phyloP scores from a whole-genome alignment of 2,888 invertebrate species.

The Ennomos erosarius region DNA sequence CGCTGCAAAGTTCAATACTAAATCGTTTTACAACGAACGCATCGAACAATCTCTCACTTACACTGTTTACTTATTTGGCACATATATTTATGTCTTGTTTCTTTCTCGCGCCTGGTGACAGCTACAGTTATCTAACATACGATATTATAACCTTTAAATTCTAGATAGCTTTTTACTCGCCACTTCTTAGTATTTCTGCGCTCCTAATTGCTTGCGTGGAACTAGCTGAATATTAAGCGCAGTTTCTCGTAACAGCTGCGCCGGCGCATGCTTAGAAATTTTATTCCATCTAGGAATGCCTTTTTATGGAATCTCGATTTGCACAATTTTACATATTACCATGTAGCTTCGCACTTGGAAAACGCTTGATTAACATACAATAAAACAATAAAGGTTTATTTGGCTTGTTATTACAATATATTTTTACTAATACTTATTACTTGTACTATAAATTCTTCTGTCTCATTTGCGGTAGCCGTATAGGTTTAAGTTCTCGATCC shows the following conservation, averaged over 20 bases:
- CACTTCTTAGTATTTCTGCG: constrained; percentile 49
- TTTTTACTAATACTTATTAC: background rate
- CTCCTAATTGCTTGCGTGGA: constrained; percentile 48
- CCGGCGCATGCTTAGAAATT: constrained; percentile 32
- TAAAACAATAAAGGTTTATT: background rate
- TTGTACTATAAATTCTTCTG: no score
- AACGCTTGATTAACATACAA: constrained; percentile 22
- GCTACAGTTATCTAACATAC: constrained; percentile 12
- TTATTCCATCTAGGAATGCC: constrained; percentile 23
- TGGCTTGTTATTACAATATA: background rate
- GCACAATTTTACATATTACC: constrained; percentile 28
- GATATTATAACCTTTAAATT: constrained; percentile 48
- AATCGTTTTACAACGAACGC: no score
- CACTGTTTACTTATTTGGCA: no score
- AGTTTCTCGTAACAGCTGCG: constrained; percentile 30
- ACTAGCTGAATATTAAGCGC: constrained; percentile 42
- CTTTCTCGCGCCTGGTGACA: constrained; percentile 24
- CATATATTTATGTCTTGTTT: no score
- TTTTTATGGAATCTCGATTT: constrained; percentile 25
- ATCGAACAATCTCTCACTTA: no score
- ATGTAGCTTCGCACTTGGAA: constrained; percentile 16
- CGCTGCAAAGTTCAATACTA: no score
- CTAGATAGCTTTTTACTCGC: constrained; percentile 37
- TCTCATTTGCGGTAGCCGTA: no score
- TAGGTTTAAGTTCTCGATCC: no score